These are phyloP conservation scores for Notechis scutatus DNA, from an alignment of 2,113 vertebrate species.

Conservation along the genomic window DNA sequence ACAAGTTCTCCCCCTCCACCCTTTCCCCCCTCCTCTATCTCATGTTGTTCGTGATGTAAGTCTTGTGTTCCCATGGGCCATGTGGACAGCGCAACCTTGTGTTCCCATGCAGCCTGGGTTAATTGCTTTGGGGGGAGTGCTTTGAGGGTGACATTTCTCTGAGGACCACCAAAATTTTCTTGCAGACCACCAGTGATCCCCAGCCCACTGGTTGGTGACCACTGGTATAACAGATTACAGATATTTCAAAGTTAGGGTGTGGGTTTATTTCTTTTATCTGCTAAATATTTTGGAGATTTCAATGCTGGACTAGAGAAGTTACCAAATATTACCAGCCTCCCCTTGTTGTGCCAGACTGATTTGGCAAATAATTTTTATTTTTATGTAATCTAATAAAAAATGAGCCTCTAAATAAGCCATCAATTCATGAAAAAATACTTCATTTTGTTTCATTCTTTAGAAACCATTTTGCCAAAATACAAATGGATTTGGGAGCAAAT, in stretches of 20 bases:
- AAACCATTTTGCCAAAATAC: slow-evolving; percentile 10
- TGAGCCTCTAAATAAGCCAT: background rate
- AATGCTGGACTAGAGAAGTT: background rate
- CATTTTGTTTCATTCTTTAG: background rate
- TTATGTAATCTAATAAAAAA: background rate
- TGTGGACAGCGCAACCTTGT: too few species aligned
- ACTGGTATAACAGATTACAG: background rate
- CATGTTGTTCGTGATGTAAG: too few species aligned
- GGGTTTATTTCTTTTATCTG: background rate
- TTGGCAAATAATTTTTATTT: background rate
- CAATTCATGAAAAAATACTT: background rate
- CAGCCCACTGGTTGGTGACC: too few species aligned
- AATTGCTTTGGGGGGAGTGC: too few species aligned
- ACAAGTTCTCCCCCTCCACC: too few species aligned
- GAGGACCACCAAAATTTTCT: too few species aligned
- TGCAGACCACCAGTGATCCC: too few species aligned
- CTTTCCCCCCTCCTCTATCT: too few species aligned
- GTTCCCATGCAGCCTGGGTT: too few species aligned
- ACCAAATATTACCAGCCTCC: background rate
- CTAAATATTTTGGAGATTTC: background rate
- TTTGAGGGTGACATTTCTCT: too few species aligned
- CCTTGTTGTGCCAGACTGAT: background rate
- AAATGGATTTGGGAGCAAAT: background rate
- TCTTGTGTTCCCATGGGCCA: too few species aligned
- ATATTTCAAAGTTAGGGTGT: background rate